Evolutionary conservation across 2,888 invertebrate species (phyloP).

Genomic region (Endomychus coccineus): DNA sequence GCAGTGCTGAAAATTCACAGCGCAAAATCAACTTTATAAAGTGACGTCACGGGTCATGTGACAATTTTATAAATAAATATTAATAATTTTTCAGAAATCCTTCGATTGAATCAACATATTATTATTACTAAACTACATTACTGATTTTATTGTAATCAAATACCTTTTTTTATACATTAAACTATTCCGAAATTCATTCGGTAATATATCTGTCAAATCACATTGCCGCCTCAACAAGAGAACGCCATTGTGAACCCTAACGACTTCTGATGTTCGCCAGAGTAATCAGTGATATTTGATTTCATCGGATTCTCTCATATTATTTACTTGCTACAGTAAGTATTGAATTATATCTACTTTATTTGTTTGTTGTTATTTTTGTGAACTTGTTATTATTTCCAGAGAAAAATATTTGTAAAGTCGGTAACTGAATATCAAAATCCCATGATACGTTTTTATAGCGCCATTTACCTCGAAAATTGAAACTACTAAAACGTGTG

Average conservation of each 20-base stretch:
- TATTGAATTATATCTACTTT: slow-evolving; percentile 30
- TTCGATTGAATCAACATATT: background rate
- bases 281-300: slow-evolving; percentile 62
- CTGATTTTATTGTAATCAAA: slow-evolving; percentile 7
- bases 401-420: slow-evolving; percentile 45
- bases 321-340: slow-evolving; percentile 42
- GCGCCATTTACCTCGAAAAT: slow-evolving; percentile 53
- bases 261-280: slow-evolving; percentile 59
- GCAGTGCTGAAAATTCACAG: slow-evolving; percentile 49
- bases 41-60: slow-evolving; percentile 37
- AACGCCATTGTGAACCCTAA: slow-evolving; percentile 83
- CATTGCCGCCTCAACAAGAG: slow-evolving; percentile 41
- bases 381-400: slow-evolving; percentile 40
- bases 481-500: too few relatives aligned
- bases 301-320: slow-evolving; percentile 55
- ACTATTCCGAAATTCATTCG: background rate
- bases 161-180: background rate
- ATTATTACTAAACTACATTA: background rate
- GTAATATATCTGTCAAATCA: background rate
- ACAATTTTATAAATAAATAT: slow-evolving; percentile 9
- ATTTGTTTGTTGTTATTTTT: slow-evolving; percentile 42
- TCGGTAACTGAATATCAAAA: slow-evolving; percentile 59
- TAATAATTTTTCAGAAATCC: slow-evolving; percentile 2
- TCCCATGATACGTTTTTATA: slow-evolving; percentile 58
- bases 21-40: slow-evolving; percentile 48